phyloP scores from a whole-genome alignment of 2,113 vertebrate genomes.

The Alaudala cheleensis region DNA sequence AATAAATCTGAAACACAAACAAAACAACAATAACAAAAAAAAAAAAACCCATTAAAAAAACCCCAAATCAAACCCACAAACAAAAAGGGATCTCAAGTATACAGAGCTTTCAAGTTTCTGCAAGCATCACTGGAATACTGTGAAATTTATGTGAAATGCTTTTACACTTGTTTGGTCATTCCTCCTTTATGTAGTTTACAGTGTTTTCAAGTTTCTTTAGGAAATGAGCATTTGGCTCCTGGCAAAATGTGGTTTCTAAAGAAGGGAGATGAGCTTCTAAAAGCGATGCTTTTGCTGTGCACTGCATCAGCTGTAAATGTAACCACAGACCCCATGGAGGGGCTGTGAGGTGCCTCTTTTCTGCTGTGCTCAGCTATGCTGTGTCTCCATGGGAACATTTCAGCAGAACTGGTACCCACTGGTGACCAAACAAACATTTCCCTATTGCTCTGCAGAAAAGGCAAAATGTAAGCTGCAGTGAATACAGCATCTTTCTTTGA shows the following conservation, averaged over 20 bases:
- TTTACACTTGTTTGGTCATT: not conserved
- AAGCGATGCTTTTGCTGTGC: not conserved
- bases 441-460: not conserved
- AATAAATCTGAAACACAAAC: not conserved
- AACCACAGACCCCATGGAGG: not conserved
- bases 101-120: not conserved
- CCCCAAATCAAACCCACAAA: not conserved
- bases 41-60: no score
- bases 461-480: not conserved
- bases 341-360: not conserved
- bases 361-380: not conserved
- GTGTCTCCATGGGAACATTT: constrained; percentile 69
- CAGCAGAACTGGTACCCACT: not conserved
- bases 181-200: not conserved
- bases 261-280: not conserved
- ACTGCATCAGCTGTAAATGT: fast-evolving
- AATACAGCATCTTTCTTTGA: not conserved
- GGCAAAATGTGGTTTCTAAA: not conserved
- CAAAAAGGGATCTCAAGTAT: not conserved
- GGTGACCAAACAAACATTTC: not conserved
- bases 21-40: not conserved
- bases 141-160: not conserved
- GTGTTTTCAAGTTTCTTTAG: not conserved
- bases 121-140: not conserved
- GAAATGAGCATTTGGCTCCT: not conserved